Percentiles rank a stretch among this genome's conserved stretches.
Conservation (phyloP, 2,113 vertebrate species). For the Pteropus alecto region DNA sequence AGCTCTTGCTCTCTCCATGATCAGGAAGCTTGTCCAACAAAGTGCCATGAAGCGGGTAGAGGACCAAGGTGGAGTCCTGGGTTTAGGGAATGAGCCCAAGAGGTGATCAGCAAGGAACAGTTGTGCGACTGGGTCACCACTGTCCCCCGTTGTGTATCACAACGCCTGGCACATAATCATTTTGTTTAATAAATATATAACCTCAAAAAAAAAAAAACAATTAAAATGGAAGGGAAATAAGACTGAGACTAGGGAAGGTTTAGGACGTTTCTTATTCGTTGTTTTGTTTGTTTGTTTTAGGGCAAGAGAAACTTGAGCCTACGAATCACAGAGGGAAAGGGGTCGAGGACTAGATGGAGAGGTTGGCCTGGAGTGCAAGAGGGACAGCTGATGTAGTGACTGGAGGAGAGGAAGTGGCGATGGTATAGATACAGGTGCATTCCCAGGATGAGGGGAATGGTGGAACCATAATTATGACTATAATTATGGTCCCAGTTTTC, state of each 20-base stretch:
- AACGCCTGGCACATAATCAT: too few relatives aligned
- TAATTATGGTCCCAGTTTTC: neutral
- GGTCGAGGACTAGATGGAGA: neutral
- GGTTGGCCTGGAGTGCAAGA: neutral
- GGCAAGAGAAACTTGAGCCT: neutral
- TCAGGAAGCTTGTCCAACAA: neutral
- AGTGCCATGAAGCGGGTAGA: fast-evolving
- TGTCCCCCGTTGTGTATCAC: too few relatives aligned
- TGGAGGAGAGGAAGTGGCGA: neutral
- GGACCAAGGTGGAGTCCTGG: neutral
- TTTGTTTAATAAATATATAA: too few relatives aligned
- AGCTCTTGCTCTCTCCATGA: neutral
- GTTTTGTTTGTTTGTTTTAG: neutral
- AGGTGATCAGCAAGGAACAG: too few relatives aligned
- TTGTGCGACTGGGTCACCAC: neutral
- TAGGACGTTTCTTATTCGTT: neutral
- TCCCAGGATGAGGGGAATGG: too few relatives aligned
- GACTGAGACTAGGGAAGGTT: neutral
- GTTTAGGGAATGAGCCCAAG: neutral
- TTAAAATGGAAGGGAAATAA: neutral
- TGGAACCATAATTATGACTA: neutral
- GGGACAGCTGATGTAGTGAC: neutral
- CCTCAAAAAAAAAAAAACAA: neutral
- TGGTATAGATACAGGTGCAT: neutral
- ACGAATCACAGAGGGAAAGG: neutral